Base-by-base conservation (phyloP, 2,888 invertebrate species). In the Acleris cristana region DNA sequence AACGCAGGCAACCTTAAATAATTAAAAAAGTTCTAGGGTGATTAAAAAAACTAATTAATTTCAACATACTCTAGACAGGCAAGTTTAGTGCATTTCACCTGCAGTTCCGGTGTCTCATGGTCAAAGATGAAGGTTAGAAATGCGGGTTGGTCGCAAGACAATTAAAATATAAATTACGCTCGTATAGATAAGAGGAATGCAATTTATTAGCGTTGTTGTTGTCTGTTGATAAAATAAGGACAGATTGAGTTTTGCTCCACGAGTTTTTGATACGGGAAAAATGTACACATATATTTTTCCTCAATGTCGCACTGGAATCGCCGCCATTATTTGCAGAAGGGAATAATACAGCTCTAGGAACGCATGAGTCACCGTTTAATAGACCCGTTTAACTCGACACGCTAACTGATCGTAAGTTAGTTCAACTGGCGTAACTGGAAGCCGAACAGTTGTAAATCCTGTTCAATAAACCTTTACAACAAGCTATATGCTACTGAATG, bases 71-170 rank as follows among this genome's bases (percentile, higher is more conserved):
- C 59, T 57, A 70, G 70, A 30, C 49, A 60, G 65, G 40, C 21
- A 55, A 51, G 49, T 62, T 61, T 71, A 77, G 72, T 76, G 74
- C 77, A 84, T 80, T 80, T 81, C 76, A 74, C 74, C 75, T 70
- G 74, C 72, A 75, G 74, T 73, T 76, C 72, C 73, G 73, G 73
- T 72, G 75, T 76, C 71, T 73, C 84, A 85, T 88, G 87, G 87
- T 79, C 82, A 79, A 60, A 62, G 68, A 44, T 74, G 83, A 85
- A 88, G 88, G 88, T 84, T 84, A 80, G 76, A 79, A 81, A 79
- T 77, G 75, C 75, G 69, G 69, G 74, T 74, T 70, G 74, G 76
- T 79, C 56, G 26, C 23, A 21, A 60, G 56, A 57, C 57, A 62
- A 65, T 69, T 65, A 65, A 65, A 68, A 69, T 63, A 48, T 57